These are phyloP conservation scores for Aphelenchoides fujianensis DNA, from an alignment of 1,140 invertebrate genomes.

Conservation along the genomic window DNA sequence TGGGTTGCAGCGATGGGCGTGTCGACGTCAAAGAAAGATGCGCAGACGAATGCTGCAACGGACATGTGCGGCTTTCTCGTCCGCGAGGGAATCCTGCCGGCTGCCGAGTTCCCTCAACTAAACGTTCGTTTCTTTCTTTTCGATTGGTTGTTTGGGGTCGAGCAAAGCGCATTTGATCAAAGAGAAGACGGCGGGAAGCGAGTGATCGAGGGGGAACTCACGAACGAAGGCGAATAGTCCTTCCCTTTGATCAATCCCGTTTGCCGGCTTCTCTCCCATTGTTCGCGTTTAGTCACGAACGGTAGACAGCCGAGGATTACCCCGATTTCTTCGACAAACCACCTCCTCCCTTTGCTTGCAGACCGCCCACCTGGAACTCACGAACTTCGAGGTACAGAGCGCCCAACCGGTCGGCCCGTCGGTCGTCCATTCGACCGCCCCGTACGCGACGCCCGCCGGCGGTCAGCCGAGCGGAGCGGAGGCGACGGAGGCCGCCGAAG, in stretches of 20 bases:
- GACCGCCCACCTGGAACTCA: neutral
- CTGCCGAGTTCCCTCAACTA: neutral
- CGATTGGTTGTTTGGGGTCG: neutral
- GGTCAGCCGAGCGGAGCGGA: neutral
- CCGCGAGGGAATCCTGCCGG: slow-evolving; percentile 67
- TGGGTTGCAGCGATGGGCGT: slow-evolving; percentile 85
- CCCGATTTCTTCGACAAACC: neutral
- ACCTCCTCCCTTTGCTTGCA: too few relatives aligned
- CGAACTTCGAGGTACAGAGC: neutral
- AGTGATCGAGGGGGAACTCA: neutral
- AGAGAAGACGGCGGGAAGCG: neutral
- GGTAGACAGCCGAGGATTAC: neutral
- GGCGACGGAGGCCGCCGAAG: too few relatives aligned
- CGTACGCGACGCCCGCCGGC: neutral
- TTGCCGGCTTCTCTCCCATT: neutral
- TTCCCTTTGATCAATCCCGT: neutral
- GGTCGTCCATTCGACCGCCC: neutral
- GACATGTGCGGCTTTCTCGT: slow-evolving; percentile 87
- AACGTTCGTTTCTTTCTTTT: too few relatives aligned
- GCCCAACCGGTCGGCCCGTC: neutral
- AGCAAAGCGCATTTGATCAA: neutral
- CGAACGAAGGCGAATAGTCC: neutral
- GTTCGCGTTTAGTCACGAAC: neutral
- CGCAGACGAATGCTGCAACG: slow-evolving; percentile 82
- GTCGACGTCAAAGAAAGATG: slow-evolving; percentile 89